Evolutionary conservation across 2,888 invertebrate species (phyloP).

Genomic region (Homarus gammarus): DNA sequence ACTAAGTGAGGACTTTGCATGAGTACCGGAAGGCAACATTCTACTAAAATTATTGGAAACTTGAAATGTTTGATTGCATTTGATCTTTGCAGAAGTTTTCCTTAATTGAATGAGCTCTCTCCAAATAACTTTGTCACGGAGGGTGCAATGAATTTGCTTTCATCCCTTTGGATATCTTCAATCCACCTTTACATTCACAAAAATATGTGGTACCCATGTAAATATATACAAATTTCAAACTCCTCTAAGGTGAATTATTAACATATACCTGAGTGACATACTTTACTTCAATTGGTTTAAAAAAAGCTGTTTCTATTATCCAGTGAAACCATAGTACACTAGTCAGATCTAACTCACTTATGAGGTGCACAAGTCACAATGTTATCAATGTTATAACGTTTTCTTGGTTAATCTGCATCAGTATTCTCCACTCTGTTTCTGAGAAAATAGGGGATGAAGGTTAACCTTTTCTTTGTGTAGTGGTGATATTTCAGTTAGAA

Average conservation of each 20-base stretch:
- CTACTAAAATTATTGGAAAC: slow-evolving; percentile 29
- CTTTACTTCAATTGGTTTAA: too few relatives aligned
- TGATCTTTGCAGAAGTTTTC: slow-evolving; percentile 37
- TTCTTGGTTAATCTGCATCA: neutral
- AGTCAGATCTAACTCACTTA: too few relatives aligned
- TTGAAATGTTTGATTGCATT: slow-evolving; percentile 36
- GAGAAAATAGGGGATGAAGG: neutral
- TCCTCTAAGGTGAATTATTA: too few relatives aligned
- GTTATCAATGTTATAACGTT: neutral
- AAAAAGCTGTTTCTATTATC: too few relatives aligned
- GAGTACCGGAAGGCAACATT: slow-evolving; percentile 38
- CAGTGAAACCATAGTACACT: too few relatives aligned
- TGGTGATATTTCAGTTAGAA: neutral
- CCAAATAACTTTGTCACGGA: slow-evolving; percentile 16
- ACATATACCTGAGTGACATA: neutral
- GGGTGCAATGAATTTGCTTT: slow-evolving; percentile 22
- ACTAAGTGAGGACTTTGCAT: slow-evolving; percentile 43
- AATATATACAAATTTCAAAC: slow-evolving; percentile 47
- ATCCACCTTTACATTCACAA: neutral
- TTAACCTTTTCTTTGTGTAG: neutral
- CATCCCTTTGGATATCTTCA: slow-evolving; percentile 34
- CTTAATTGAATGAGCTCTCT: slow-evolving; percentile 35
- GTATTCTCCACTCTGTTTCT: slow-evolving; percentile 6
- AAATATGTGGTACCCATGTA: neutral
- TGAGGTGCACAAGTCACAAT: too few relatives aligned